Conservation (phyloP, 2,888 invertebrate genomes). For the Agonopterix alstromeriana region DNA sequence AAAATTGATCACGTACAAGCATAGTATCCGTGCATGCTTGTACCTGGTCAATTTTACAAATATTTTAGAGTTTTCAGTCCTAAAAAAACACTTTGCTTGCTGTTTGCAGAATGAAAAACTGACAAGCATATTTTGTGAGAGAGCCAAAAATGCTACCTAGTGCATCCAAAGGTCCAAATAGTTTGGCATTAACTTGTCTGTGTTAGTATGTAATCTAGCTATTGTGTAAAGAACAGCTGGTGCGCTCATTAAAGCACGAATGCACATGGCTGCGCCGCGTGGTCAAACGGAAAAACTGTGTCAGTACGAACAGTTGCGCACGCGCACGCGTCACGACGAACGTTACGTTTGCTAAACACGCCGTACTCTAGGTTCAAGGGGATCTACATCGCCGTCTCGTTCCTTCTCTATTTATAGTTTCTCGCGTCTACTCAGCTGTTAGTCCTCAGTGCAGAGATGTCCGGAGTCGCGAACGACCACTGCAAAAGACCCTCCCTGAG, state of each 20-base stretch:
- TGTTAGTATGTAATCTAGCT: too few species aligned
- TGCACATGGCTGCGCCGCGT: slow-evolving; percentile 60
- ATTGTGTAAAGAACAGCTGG: slow-evolving; percentile 39
- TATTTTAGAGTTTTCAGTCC: too few species aligned
- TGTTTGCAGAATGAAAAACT: too few species aligned
- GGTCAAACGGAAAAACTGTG: slow-evolving; percentile 69
- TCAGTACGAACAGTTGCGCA: slow-evolving; percentile 68
- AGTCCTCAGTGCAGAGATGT: slow-evolving; percentile 71
- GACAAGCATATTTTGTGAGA: too few species aligned
- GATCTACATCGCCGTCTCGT: slow-evolving; percentile 69
- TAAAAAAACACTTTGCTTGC: too few species aligned
- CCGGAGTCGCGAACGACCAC: slow-evolving; percentile 64
- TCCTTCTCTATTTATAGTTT: slow-evolving; percentile 71
- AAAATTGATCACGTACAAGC: too few species aligned
- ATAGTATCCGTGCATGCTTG: too few species aligned
- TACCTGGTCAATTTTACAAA: too few species aligned
- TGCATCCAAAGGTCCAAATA: too few species aligned
- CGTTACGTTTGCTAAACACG: slow-evolving; percentile 48
- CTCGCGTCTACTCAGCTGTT: slow-evolving; percentile 66
- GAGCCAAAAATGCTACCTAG: too few species aligned
- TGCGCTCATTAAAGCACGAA: slow-evolving; percentile 43
- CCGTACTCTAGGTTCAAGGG: slow-evolving; percentile 71
- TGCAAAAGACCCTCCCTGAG: slow-evolving; percentile 40
- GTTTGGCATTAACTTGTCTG: too few species aligned
- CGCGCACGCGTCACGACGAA: slow-evolving; percentile 56